Evolutionary conservation across 1,140 invertebrate species (phyloP).

Genomic region (Phocides pigmalion): DNA sequence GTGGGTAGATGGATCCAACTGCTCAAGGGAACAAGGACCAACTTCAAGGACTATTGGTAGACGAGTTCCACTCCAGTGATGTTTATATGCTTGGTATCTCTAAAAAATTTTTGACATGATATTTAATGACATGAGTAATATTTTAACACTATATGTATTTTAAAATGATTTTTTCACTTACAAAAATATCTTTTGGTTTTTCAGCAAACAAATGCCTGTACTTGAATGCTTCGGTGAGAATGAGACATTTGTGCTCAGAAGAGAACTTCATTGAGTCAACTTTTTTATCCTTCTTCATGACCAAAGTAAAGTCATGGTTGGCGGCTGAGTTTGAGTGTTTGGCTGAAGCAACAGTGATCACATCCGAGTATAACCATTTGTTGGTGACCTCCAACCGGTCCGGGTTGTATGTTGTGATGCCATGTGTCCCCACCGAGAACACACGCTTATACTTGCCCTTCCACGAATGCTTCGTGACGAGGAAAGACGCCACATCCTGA

Average conservation of each 20-base stretch:
- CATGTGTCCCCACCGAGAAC: conserved; percentile 97
- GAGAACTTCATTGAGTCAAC: conserved; percentile 98
- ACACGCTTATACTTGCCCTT: conserved; percentile 99
- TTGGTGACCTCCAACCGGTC: conserved; percentile 96
- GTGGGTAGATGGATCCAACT: conserved; percentile 93
- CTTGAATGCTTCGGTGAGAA: conserved; percentile 95
- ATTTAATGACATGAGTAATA: conserved; percentile 1
- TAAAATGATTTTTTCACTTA: conserved; percentile 70
- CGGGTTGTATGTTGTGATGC: conserved; percentile 99
- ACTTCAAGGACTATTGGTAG: conserved; percentile 95
- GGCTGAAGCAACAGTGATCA: conserved; percentile 89
- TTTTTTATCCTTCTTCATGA: conserved; percentile 95
- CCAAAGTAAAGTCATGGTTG: conserved; percentile 92
- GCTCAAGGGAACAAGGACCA: conserved; percentile 94
- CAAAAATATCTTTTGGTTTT: conserved; percentile 90
- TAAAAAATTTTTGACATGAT: conserved; percentile 78
- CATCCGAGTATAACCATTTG: conserved; percentile 94
- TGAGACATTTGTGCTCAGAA: conserved; percentile 96
- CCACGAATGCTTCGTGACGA: conserved; percentile 98
- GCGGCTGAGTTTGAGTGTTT: conserved; percentile 79
- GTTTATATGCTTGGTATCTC: conserved; percentile 96
- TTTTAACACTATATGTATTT: background rate
- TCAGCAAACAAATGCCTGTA: conserved; percentile 91
- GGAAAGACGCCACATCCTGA: conserved; percentile 95
- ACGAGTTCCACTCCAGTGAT: conserved; percentile 97